Evolutionary conservation across 1,140 invertebrate species (phyloP), one percentile per base, ranked within the genome.

Genomic region (Myzus persicae): DNA sequence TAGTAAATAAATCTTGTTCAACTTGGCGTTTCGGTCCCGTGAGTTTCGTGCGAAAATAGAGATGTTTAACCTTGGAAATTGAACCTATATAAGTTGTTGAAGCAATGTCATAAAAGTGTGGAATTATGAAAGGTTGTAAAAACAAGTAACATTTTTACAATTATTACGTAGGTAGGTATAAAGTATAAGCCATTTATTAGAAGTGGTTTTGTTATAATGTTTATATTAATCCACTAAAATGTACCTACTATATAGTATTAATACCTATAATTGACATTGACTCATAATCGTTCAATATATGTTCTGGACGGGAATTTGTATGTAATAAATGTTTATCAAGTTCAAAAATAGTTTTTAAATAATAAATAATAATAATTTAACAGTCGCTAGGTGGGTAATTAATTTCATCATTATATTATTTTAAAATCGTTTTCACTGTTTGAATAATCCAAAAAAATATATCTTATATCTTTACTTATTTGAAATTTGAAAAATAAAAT

Each of bases 41-140:
- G 38, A 90, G 42, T 90, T 59, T 90, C 38, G 89, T 59, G 89
- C 26, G 54, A 90, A 42, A 90, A 90, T 67, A 90, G 40, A 89
- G 42, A 89, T 89, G n/a, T 76, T 88, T 31, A 26, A 89, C 88
- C 88, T 89, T 89, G 88, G 9, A 89, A 51, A 89, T 89, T 51
- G 18, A 51, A 89, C 46, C 85, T 44, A 88, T 44, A 14, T 44
- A 26, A 87, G 48, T 40, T n/a, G 20, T 38, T 40, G 2, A 89
- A 8, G 6, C 24, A 89, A 54, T 89, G 36, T 89, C 48, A 51
- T 54, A 38, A 46, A 87, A 7, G n/a, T 26, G 36, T 54, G 24
- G 48, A 89, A 54, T 54, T 11, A 89, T 51, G 48, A 54, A 54
- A 89, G 40, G 38, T 84, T 84, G 11, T 85, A 44, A n/a, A 44